Evolutionary conservation across 2,888 invertebrate species (phyloP), one percentile per base, ranked within the genome.

Genomic region (Physocephala rufipes): DNA sequence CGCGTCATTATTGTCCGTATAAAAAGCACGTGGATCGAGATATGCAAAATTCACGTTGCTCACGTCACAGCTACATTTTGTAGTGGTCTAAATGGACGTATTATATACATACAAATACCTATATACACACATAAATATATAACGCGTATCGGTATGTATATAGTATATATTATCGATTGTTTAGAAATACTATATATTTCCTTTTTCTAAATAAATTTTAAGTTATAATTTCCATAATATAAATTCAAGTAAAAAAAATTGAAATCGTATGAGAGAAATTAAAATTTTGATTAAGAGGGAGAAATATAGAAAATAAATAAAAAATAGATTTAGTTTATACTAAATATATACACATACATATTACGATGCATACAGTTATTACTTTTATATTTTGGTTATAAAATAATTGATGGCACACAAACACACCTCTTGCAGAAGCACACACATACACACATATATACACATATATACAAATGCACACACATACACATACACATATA

Each of bases 191-290:
- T n/a, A 26, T 45, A 51, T 51, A 68, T 61, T 68, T 68, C 62
- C 68, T 68, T 61, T 59, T 68, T 67, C 67, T 68, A 68, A 68
- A 62, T 68, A 62, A 51, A 68, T 51, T n/a, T n/a, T 62, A 30
- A 68, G 68, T 68, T 68, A 47, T 61, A 61, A 47, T 68, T 68
- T 68, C 36, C 68, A 61, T 61, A 47, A 19, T 49, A 51, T 51
- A n/a, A n/a, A n/a, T 61, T 47, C 68, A 61, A 21, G 28, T 15
- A 68, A 28, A 61, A 61, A 28, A n/a, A n/a, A 67, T 43, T 36
- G 36, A 36, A 36, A 36, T n/a, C n/a, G n/a, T n/a, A n/a, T n/a
- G 55, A 9, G 30, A 19, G 67, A 59, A 61, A 67, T 21, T 24
- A 55, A n/a, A 26, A 59, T 28, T 21, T 62, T 62, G 15, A 67